phyloP scores from a whole-genome alignment of 2,888 invertebrate genomes.

The Eristalis tenax region DNA sequence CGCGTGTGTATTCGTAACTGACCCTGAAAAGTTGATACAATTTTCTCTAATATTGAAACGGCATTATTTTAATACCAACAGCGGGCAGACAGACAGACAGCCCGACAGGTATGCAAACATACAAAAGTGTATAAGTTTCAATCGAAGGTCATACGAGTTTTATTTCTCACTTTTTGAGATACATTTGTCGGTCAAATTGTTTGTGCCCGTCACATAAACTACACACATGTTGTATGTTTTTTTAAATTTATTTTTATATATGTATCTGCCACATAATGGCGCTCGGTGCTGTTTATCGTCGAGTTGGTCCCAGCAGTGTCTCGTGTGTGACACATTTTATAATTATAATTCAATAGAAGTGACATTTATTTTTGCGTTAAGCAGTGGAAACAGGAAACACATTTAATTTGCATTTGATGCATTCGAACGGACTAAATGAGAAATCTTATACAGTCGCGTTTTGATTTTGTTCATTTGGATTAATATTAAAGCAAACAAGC shows the following conservation, averaged over 20 bases:
- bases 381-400: constrained; percentile 42
- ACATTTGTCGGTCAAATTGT: constrained; percentile 50
- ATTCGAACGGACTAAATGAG: background rate
- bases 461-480: background rate
- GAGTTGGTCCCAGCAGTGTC: constrained; percentile 17
- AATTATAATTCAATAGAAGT: constrained; percentile 35
- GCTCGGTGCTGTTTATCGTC: background rate
- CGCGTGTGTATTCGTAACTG: constrained; percentile 37
- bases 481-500: background rate
- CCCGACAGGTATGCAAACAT: background rate
- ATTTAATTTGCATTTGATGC: constrained; percentile 7
- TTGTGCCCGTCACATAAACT: constrained; percentile 2
- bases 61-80: constrained; percentile 32
- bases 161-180: constrained; percentile 33
- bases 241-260: background rate
- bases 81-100: background rate
- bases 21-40: constrained; percentile 62
- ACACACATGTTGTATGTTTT: background rate
- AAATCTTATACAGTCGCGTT: background rate
- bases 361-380: constrained; percentile 7
- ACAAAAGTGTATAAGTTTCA: constrained; percentile 20
- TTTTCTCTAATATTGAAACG: constrained; percentile 57
- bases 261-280: constrained; percentile 7
- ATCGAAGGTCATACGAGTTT: constrained; percentile 60
- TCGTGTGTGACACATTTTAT: constrained; percentile 48